A percentile compares a stretch with the other conserved stretches of the same genome.
phyloP scores from a whole-genome alignment of 2,113 vertebrate species.

The Macrotis lagotis region DNA sequence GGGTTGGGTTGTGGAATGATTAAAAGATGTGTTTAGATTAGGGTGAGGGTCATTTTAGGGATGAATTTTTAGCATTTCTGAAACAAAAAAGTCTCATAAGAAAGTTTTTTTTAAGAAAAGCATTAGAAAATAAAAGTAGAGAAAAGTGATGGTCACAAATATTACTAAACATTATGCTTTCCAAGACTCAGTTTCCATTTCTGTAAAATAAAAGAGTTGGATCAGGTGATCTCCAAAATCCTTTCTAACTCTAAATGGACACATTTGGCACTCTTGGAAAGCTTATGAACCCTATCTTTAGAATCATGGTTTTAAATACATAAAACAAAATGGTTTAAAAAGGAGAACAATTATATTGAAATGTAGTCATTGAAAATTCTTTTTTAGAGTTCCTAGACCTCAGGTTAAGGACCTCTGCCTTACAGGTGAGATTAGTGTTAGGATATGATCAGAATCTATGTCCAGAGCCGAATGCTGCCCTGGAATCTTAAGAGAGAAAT shows the following conservation, averaged over 20 bases:
- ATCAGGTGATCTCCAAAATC: neutral
- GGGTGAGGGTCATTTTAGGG: neutral
- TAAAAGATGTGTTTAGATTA: neutral
- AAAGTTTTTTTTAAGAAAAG: slow-evolving; percentile 45
- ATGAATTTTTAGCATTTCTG: neutral
- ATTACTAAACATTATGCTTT: neutral
- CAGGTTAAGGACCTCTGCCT: neutral
- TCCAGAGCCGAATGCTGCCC: no score
- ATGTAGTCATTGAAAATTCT: neutral
- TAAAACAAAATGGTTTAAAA: neutral
- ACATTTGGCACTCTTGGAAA: neutral
- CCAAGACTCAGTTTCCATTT: neutral
- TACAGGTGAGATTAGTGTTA: neutral
- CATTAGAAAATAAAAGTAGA: slow-evolving; percentile 1
- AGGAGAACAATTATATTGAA: neutral
- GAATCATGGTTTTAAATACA: neutral
- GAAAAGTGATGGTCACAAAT: neutral
- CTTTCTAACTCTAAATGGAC: neutral
- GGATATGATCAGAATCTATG: neutral
- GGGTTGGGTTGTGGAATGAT: neutral
- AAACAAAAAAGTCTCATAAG: neutral
- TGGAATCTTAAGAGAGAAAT: neutral
- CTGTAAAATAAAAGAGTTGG: neutral
- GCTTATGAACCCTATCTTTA: neutral
- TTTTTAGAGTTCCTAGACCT: neutral